These are phyloP conservation scores for Aramus guarauna DNA, from an alignment of 2,113 vertebrate species.

Conservation along the genomic window DNA sequence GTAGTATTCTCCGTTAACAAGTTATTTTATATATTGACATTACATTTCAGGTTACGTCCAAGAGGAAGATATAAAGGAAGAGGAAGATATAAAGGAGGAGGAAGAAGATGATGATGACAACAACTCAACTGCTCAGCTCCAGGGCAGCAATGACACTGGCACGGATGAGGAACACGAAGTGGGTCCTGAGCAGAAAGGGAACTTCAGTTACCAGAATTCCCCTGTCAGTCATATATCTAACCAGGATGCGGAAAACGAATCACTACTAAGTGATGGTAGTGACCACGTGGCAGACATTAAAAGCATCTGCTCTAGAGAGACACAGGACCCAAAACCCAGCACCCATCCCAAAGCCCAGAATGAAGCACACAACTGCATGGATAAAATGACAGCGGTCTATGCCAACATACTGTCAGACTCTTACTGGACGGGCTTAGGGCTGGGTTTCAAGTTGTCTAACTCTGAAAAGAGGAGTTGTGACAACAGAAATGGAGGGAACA, in stretches of 20 bases:
- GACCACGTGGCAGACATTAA: slow-evolving; percentile 93
- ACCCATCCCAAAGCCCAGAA: slow-evolving; percentile 76
- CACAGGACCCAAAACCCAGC: slow-evolving; percentile 74
- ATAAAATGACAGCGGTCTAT: slow-evolving; percentile 97
- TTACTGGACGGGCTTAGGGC: slow-evolving; percentile 94
- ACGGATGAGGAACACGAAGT: slow-evolving; percentile 89
- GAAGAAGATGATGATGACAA: slow-evolving; percentile 87
- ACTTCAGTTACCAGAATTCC: slow-evolving; percentile 94
- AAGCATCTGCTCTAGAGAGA: slow-evolving; percentile 82
- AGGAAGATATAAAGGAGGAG: slow-evolving; percentile 83
- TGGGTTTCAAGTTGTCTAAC: slow-evolving; percentile 88
- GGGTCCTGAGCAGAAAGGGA: slow-evolving; percentile 88
- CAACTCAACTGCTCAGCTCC: slow-evolving; percentile 83
- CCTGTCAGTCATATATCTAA: slow-evolving; percentile 92
- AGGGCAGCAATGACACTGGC: slow-evolving; percentile 84
- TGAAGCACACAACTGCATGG: slow-evolving; percentile 87
- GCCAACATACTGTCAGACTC: slow-evolving; percentile 97
- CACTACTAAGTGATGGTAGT: slow-evolving; percentile 89
- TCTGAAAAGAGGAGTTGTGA: slow-evolving; percentile 89
- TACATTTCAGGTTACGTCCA: slow-evolving; percentile 89
- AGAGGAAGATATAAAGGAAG: slow-evolving; percentile 86
- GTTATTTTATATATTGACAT: slow-evolving; percentile 43
- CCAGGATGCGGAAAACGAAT: slow-evolving; percentile 92
- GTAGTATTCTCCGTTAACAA: neutral
- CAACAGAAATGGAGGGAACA: slow-evolving; percentile 85